Base-by-base conservation (phyloP, 2,113 vertebrate genomes). In the Columba livia region DNA sequence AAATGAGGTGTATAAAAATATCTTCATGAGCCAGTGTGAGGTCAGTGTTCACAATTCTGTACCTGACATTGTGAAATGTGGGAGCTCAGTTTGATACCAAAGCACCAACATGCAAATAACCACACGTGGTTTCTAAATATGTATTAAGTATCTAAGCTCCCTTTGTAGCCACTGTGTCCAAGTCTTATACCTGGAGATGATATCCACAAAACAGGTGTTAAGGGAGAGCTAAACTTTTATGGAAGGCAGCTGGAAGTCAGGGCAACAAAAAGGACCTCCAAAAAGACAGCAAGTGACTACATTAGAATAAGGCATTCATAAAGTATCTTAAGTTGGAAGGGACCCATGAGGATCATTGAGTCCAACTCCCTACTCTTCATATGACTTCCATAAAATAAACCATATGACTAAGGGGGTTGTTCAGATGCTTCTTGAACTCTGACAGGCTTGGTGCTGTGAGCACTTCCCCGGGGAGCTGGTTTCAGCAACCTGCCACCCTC, bases 61-160 rank as follows among this genome's bases (percentile, higher is more conserved):
- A 11, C 21, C n/a, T 86, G 28, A 19, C 7, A 40, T 29, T 2
- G 0, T 32, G 36, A 34, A 85, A 66, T 12, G 31, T 0, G 0
- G 19, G 58, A 64, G 5, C 13, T 62, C 38, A 50, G 42, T 62
- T 69, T 85, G 42, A 85, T 36, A 36, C 15, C 42, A 36, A 51
- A 71, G 6, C 14, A 54, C 16, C 7, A 48, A 50, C 10, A 19
- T 11, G 16, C 9, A 79, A 82, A 67, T 50, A 75, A n/a, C 2
- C 10, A n/a, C 47, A 31, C 8, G 11, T 42, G 13, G 10, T 2
- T 74, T 19, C 42, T 40, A 40, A n/a, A n/a, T 23, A 5, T 51
- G 4, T 24, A 12, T 10, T 26, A 23, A 50, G 10, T 42, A 21
- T 34, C 17, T 40, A 72, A 79, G 9, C 6, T 79, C 21, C 26